These are phyloP conservation scores for Sesamia inferens DNA, from an alignment of 2,888 invertebrate genomes.

Conservation along the genomic window DNA sequence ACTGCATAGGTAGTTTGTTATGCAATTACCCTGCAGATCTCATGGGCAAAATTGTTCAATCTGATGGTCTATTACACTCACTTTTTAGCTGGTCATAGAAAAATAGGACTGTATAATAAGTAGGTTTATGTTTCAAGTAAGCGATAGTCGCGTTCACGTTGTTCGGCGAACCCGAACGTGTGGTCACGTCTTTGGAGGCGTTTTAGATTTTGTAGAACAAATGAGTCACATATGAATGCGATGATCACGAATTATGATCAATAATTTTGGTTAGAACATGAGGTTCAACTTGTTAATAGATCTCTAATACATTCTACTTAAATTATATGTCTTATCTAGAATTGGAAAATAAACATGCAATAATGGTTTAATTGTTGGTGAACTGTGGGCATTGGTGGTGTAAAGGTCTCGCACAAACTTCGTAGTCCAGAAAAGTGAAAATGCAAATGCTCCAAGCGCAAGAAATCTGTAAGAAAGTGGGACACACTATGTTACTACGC, in stretches of 20 bases:
- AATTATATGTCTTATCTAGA: conserved; percentile 14
- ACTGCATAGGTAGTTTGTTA: no score
- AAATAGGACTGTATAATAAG: no score
- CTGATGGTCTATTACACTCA: no score
- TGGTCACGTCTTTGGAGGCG: not conserved
- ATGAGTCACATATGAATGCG: not conserved
- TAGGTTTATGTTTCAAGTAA: not conserved
- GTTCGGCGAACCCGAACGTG: not conserved
- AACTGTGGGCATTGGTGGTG: not conserved
- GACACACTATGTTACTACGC: conserved; percentile 18
- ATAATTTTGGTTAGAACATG: not conserved
- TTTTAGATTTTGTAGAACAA: not conserved
- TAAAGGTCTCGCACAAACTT: conserved; percentile 22
- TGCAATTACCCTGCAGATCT: no score
- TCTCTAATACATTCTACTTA: not conserved
- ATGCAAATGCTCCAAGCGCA: conserved; percentile 40
- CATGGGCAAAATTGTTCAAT: no score
- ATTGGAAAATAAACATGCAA: conserved; percentile 22
- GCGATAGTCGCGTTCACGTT: not conserved
- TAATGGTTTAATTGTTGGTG: conserved; percentile 23
- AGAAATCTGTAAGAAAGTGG: conserved; percentile 38
- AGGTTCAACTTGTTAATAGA: not conserved
- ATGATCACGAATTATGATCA: not conserved
- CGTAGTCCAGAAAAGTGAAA: conserved; percentile 43
- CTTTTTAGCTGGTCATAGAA: no score